Percentiles rank a stretch among this genome's conserved stretches.
These are phyloP conservation scores for Metridium senile DNA, from an alignment of 92 coral and sea anemone species.

Conservation along the genomic window DNA sequence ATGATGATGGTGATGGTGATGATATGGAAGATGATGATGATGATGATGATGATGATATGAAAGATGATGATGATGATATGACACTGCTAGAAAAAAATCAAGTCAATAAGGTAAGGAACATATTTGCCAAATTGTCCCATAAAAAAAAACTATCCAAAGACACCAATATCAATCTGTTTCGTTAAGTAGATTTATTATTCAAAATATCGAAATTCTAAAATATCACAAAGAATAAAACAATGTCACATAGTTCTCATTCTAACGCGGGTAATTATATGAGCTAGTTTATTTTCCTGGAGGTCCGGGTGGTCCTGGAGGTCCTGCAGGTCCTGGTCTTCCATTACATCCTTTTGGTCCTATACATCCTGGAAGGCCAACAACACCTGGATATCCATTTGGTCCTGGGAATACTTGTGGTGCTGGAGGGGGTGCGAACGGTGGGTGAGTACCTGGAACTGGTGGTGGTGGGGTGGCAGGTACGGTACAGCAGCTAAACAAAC, in stretches of 20 bases:
- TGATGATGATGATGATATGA: too few species aligned
- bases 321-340: conserved; percentile 54
- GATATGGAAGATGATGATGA: neutral
- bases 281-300: conserved; percentile 72
- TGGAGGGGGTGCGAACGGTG: conserved; percentile 45
- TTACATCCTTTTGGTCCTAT: conserved; percentile 49
- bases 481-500: conserved; percentile 46
- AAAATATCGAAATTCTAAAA: conserved; percentile 9
- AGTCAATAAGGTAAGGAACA: too few species aligned
- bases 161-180: neutral
- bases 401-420: conserved; percentile 48
- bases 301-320: conserved; percentile 79
- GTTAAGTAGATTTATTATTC: neutral
- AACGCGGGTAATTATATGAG: conserved; percentile 43
- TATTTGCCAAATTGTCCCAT: too few species aligned
- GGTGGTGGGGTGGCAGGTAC: conserved; percentile 48
- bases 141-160: too few species aligned
- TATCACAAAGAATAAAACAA: conserved; percentile 12
- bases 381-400: conserved; percentile 38
- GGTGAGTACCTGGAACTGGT: conserved; percentile 43
- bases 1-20: too few species aligned
- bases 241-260: neutral
- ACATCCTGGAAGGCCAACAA: conserved; percentile 53
- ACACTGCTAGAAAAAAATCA: too few species aligned
- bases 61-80: too few species aligned